Percentiles rank a stretch among this genome's conserved stretches.
Conservation (phyloP, 2,888 invertebrate genomes). For the Parnassius smintheus region DNA sequence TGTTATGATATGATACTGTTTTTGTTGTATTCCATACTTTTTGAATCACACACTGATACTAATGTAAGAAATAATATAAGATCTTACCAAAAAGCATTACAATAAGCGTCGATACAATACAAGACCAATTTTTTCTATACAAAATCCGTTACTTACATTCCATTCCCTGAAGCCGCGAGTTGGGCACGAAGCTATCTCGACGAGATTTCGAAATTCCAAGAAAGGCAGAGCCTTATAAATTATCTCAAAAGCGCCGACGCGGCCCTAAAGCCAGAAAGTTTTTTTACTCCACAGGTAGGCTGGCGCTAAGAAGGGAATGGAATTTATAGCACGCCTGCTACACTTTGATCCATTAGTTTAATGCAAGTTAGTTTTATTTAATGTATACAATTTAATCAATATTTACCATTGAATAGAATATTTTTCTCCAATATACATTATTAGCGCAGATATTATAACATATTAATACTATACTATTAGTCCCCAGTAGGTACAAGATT, state of each 20-base stretch:
- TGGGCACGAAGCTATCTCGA: slow-evolving; percentile 61
- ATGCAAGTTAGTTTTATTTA: neutral
- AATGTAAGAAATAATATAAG: slow-evolving; percentile 11
- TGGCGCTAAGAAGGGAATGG: slow-evolving; percentile 78
- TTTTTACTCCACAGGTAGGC: slow-evolving; percentile 78
- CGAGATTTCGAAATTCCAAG: slow-evolving; percentile 80
- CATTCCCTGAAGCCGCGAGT: slow-evolving; percentile 64
- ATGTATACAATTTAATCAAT: neutral
- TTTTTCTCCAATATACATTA: neutral
- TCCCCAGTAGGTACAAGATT: no score
- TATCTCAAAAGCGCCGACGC: slow-evolving; percentile 80
- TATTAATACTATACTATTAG: no score
- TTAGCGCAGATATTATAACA: neutral
- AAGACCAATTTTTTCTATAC: slow-evolving; percentile 63
- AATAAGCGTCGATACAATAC: slow-evolving; percentile 59
- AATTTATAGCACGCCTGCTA: slow-evolving; percentile 58
- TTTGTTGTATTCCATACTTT: no score
- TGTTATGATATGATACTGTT: neutral
- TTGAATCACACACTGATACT: neutral
- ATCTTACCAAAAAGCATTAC: slow-evolving; percentile 41
- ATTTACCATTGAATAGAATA: neutral
- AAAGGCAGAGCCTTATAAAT: slow-evolving; percentile 80
- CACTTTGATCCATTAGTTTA: slow-evolving; percentile 48
- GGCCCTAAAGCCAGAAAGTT: slow-evolving; percentile 74
- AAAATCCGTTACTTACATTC: slow-evolving; percentile 80